Evolutionary conservation across 2,888 invertebrate genomes (phyloP).

Genomic region (Cryptus armator): DNA sequence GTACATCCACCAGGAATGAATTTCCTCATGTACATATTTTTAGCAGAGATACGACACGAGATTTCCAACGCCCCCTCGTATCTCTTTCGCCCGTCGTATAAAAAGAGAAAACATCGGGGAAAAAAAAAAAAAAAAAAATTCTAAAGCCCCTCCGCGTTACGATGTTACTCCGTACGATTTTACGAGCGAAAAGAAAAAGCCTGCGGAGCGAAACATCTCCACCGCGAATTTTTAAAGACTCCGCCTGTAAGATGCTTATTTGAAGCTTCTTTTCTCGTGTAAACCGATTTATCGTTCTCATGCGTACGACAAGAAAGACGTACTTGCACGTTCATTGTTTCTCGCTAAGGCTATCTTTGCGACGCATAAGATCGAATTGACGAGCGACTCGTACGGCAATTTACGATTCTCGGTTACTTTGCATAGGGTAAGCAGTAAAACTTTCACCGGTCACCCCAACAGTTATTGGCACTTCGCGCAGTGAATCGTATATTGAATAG

Average conservation of each 20-base stretch:
- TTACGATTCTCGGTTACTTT: slow-evolving; percentile 51
- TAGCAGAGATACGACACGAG: slow-evolving; percentile 13
- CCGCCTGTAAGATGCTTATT: slow-evolving; percentile 7
- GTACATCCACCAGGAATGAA: background rate
- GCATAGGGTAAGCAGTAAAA: slow-evolving; percentile 12
- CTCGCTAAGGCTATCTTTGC: slow-evolving; percentile 43
- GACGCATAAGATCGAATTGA: slow-evolving; percentile 56
- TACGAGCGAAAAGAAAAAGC: slow-evolving; percentile 54
- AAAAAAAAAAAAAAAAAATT: slow-evolving; percentile 17
- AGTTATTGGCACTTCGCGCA: slow-evolving; percentile 7
- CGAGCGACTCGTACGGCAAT: slow-evolving; percentile 42
- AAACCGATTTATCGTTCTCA: slow-evolving; percentile 52
- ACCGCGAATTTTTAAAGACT: slow-evolving; percentile 57
- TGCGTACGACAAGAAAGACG: slow-evolving; percentile 15
- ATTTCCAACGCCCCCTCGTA: background rate
- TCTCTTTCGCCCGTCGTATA: background rate
- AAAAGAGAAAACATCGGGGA: background rate
- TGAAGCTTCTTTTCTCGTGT: background rate
- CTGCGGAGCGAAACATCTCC: slow-evolving; percentile 49
- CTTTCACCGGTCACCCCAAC: background rate
- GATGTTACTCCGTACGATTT: slow-evolving; percentile 40
- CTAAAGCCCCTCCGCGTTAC: slow-evolving; percentile 15
- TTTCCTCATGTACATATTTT: slow-evolving; percentile 11
- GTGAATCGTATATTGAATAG: background rate
- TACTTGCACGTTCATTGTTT: slow-evolving; percentile 53